Conservation (phyloP, 2,888 invertebrate genomes). For the Dusona sp. region DNA sequence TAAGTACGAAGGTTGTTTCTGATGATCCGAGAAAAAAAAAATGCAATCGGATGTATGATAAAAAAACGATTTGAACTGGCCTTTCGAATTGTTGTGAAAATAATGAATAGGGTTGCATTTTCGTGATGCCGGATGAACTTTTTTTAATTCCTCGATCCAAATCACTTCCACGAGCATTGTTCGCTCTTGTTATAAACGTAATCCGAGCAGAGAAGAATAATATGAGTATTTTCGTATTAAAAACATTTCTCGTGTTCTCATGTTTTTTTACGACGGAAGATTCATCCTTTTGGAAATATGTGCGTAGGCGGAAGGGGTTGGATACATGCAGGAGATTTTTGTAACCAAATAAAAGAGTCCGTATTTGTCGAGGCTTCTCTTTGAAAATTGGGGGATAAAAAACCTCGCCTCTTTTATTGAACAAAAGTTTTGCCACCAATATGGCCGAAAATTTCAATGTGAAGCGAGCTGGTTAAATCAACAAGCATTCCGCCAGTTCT, state of each 20-base stretch:
- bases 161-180: not conserved
- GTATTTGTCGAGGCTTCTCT: not conserved
- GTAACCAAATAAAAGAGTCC: not conserved
- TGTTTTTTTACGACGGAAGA: not conserved
- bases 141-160: not conserved
- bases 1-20: not conserved
- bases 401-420: not conserved
- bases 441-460: not conserved
- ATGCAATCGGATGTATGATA: not conserved
- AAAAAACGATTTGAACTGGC: not conserved
- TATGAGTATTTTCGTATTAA: not conserved
- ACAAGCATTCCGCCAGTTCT: slow-evolving; percentile 10
- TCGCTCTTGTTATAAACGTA: not conserved
- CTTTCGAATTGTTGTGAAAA: not conserved
- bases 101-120: not conserved
- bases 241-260: not conserved
- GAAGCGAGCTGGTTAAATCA: slow-evolving; percentile 2
- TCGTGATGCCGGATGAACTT: not conserved
- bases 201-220: not conserved
- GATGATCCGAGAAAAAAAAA: not conserved
- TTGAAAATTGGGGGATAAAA: not conserved
- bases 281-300: not conserved
- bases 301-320: not conserved
- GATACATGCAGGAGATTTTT: not conserved
- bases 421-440: not conserved